Conservation (phyloP, 2,797 vertebrate species). For the Margarornis squamiger region DNA sequence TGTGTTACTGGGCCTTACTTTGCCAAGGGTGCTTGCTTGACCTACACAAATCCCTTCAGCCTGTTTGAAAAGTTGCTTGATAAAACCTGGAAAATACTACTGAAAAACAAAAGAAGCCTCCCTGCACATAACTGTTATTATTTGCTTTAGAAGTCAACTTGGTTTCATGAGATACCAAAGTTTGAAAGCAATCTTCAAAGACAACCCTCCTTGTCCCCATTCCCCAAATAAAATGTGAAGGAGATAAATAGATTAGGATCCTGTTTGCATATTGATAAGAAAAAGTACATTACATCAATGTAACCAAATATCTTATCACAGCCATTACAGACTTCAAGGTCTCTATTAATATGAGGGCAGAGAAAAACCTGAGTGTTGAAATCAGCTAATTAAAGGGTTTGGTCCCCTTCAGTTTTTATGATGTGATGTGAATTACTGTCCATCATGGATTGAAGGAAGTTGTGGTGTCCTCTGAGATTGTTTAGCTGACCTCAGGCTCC, state of each 20-base stretch:
- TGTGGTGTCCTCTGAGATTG: not conserved
- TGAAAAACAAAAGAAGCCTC: not conserved
- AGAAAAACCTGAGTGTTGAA: not conserved
- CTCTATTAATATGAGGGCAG: conserved; percentile 25
- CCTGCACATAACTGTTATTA: not conserved
- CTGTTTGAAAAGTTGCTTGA: not conserved
- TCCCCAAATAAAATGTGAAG: conserved; percentile 51
- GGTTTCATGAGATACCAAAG: not conserved
- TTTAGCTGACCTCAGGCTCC: not conserved
- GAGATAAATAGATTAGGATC: conserved; percentile 55
- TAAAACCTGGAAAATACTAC: not conserved
- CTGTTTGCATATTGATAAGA: conserved; percentile 59
- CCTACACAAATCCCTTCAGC: not conserved
- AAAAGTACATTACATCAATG: conserved; percentile 52
- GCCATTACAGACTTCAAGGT: conserved; percentile 26
- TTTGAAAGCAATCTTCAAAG: conserved; percentile 53
- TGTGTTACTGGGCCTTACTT: not conserved
- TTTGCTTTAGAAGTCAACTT: not conserved
- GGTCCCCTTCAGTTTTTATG: not conserved
- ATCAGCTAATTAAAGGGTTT: not conserved
- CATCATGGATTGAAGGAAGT: not conserved
- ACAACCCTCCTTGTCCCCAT: not conserved
- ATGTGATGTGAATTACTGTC: not conserved
- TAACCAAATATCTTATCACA: conserved; percentile 46
- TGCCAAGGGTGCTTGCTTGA: not conserved